phyloP scores from a whole-genome alignment of 2,113 vertebrate species.

The Crotalus horridus region DNA sequence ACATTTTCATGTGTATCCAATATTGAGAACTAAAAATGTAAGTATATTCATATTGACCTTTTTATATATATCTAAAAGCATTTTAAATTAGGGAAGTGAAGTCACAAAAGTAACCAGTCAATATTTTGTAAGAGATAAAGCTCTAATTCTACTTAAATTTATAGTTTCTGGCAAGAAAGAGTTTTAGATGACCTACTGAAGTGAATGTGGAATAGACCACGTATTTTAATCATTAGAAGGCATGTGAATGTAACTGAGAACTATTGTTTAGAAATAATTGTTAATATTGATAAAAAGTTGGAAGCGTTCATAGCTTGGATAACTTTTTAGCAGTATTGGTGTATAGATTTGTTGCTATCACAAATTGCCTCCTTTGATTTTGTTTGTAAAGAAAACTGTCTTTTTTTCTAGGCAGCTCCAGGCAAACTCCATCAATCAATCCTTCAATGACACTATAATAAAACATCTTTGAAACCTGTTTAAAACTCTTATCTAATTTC shows the following conservation, averaged over 20 bases:
- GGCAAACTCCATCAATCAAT: conserved; percentile 42
- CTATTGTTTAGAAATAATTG: neutral
- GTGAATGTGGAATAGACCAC: neutral
- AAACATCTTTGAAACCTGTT: conserved; percentile 45
- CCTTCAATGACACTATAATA: conserved; percentile 61
- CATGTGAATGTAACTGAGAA: neutral
- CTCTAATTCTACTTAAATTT: neutral
- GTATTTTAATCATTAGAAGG: neutral
- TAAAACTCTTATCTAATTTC: conserved; percentile 10
- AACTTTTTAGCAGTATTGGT: neutral
- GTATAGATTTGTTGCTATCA: conserved; percentile 1
- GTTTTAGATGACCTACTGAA: neutral
- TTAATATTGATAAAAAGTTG: neutral
- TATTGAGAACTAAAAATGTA: neutral
- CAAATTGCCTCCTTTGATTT: neutral
- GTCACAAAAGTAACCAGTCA: neutral
- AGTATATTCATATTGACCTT: neutral
- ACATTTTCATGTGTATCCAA: neutral
- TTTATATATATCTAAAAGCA: neutral
- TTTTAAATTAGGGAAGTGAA: neutral
- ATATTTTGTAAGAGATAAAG: neutral
- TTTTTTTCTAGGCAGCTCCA: conserved; percentile 54
- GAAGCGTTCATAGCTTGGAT: neutral
- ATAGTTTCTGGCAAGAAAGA: neutral
- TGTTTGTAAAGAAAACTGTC: conserved; percentile 10